Conservation (phyloP, 2,888 invertebrate species). For the Epirrhoe tristata region DNA sequence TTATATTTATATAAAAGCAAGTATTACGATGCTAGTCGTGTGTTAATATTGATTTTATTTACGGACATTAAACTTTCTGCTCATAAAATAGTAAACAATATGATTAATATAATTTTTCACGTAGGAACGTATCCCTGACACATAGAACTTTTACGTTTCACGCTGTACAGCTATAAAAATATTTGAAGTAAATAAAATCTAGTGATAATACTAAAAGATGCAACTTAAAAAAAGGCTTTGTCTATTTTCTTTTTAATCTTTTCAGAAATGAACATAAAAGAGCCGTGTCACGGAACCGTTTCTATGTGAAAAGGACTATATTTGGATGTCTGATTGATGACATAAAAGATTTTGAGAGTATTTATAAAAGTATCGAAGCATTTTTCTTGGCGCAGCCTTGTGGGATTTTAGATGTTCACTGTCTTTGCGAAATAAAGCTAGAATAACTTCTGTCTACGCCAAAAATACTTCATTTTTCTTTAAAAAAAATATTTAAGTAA, state of each 20-base stretch:
- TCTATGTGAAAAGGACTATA: not conserved
- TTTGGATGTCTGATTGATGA: not conserved
- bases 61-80: not conserved
- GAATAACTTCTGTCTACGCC: not conserved
- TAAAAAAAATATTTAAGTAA: not conserved
- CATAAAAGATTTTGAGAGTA: not conserved
- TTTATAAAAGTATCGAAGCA: not conserved
- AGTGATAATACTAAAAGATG: too few species aligned
- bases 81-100: not conserved
- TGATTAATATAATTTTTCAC: too few species aligned
- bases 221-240: too few species aligned
- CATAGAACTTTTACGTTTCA: too few species aligned
- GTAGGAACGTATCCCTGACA: too few species aligned
- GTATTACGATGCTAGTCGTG: constrained; percentile 83
- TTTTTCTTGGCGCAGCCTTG: not conserved
- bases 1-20: constrained; percentile 53
- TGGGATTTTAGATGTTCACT: not conserved
- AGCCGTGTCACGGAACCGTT: too few species aligned
- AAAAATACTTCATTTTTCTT: not conserved
- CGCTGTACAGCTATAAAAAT: too few species aligned
- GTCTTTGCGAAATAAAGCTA: not conserved
- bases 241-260: too few species aligned
- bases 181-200: too few species aligned
- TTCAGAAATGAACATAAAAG: too few species aligned
- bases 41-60: constrained; percentile 51